phyloP scores from a whole-genome alignment of 2,888 invertebrate genomes.

The Ophion costatus region DNA sequence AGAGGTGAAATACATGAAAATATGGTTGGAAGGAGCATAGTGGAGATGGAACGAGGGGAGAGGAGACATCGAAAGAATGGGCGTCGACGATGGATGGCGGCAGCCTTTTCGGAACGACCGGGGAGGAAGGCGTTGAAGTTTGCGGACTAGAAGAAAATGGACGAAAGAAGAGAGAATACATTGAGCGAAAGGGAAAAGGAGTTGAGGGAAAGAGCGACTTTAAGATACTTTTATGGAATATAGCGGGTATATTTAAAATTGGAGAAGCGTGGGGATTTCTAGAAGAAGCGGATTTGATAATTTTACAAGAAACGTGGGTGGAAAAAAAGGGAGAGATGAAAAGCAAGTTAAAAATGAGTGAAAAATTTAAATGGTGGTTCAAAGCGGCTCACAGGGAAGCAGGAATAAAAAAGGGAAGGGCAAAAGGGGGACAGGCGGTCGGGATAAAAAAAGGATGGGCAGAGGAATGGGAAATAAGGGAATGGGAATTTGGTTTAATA shows the following conservation, averaged over 20 bases:
- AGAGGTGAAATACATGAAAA: too few species aligned
- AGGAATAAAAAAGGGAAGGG: neutral
- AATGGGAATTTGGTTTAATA: slow-evolving; percentile 2
- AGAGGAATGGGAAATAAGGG: neutral
- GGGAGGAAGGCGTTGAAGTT: too few species aligned
- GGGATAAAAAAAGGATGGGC: neutral
- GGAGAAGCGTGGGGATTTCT: slow-evolving; percentile 11
- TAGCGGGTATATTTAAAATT: slow-evolving; percentile 19
- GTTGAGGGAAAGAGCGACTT: too few species aligned
- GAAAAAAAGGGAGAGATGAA: neutral
- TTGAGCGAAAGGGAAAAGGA: too few species aligned
- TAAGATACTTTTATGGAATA: neutral
- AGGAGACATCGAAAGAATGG: neutral
- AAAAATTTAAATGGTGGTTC: neutral
- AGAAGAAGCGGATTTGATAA: slow-evolving; percentile 8
- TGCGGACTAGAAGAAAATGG: too few species aligned
- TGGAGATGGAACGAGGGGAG: too few species aligned
- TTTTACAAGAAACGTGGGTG: neutral
- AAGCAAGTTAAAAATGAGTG: neutral
- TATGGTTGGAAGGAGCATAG: too few species aligned
- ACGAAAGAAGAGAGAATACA: too few species aligned
- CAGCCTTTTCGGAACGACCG: neutral
- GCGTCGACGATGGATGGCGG: neutral
- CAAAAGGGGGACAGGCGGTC: neutral
- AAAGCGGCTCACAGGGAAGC: neutral